Evolutionary conservation across 1,140 invertebrate species (phyloP).

Genomic region (Pentalonia nigronervosa): DNA sequence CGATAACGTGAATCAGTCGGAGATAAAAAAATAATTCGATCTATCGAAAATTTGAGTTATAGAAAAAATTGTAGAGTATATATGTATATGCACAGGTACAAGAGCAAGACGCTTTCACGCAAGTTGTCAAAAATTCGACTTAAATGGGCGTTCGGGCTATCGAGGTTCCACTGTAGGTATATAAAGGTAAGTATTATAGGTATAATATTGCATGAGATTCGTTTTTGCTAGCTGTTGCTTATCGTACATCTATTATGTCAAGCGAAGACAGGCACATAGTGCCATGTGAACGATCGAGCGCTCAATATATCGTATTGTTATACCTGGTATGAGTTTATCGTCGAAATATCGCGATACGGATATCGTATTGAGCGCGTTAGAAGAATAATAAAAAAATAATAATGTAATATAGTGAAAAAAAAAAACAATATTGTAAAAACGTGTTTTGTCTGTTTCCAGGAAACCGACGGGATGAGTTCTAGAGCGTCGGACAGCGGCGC

Average conservation of each 20-base stretch:
- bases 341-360: background rate
- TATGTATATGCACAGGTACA: too few relatives aligned
- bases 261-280: background rate
- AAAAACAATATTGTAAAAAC: conserved; percentile 1
- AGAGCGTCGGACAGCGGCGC: conserved; percentile 57
- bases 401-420: background rate
- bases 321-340: background rate
- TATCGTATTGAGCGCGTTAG: background rate
- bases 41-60: too few relatives aligned
- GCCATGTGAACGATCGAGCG: background rate
- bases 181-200: background rate
- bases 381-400: background rate
- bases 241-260: background rate
- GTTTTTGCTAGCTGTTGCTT: background rate
- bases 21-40: too few relatives aligned
- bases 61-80: too few relatives aligned
- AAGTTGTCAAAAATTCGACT: too few relatives aligned
- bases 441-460: conserved; percentile 18
- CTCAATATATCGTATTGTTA: background rate
- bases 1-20: too few relatives aligned
- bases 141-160: too few relatives aligned
- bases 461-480: conserved; percentile 54
- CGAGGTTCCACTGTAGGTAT: too few relatives aligned
- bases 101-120: too few relatives aligned
- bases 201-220: background rate